A percentile compares a stretch with the other conserved stretches of the same genome.
Evolutionary conservation across 2,113 vertebrate species (phyloP).

Genomic region (Chamaea fasciata): DNA sequence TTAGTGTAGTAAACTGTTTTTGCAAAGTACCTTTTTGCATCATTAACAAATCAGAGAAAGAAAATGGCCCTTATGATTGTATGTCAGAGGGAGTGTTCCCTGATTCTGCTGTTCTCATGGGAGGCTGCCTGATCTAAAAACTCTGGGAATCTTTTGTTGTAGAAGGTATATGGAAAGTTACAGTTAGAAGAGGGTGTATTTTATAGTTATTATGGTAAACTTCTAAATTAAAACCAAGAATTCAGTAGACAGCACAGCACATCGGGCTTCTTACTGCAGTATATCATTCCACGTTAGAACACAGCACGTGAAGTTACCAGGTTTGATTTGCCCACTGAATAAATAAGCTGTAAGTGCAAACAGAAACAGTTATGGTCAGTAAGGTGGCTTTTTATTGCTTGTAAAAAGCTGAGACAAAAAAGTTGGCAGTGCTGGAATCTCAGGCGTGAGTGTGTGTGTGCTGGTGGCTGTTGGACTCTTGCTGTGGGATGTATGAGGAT

Average conservation of each 20-base stretch:
- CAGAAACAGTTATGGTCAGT: not conserved
- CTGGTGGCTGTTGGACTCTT: not conserved
- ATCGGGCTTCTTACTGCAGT: not conserved
- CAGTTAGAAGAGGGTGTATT: not conserved
- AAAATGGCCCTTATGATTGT: accelerated
- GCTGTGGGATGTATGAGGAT: not conserved
- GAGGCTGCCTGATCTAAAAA: not conserved
- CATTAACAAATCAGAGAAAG: not conserved
- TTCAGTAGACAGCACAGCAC: not conserved
- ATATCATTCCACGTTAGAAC: not conserved
- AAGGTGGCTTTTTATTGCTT: not conserved
- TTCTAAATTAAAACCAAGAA: not conserved
- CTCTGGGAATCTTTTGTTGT: not conserved
- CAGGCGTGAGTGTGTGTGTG: not conserved
- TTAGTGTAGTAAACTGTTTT: not conserved
- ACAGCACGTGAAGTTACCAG: not conserved
- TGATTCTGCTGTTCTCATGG: not conserved
- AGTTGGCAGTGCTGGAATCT: not conserved
- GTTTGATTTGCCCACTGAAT: not conserved
- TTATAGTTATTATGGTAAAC: not conserved
- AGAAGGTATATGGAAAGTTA: not conserved
- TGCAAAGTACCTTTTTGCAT: not conserved
- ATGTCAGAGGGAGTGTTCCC: not conserved
- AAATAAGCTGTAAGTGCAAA: not conserved
- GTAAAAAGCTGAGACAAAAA: not conserved